phyloP scores from a whole-genome alignment of 2,888 invertebrate genomes.

The Clistopyga incitator region DNA sequence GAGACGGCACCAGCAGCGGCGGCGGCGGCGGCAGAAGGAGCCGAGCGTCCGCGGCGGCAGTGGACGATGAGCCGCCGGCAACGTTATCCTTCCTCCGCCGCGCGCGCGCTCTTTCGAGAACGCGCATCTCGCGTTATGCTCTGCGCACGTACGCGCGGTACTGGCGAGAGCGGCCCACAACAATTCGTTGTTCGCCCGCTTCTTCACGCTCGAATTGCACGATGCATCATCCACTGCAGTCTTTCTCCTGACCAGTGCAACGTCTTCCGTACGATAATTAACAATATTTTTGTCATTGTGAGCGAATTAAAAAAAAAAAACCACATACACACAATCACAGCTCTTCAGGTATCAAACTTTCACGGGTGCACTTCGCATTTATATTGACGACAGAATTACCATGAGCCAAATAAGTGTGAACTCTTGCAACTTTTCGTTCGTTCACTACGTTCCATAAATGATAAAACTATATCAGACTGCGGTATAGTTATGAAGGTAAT shows the following conservation, averaged over 20 bases:
- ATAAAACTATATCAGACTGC: constrained; percentile 41
- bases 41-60: constrained; percentile 51
- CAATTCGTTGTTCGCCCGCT: background rate
- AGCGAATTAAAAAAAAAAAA: background rate
- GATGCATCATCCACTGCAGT: constrained; percentile 26
- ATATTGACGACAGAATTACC: background rate
- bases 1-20: constrained; percentile 75
- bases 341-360: background rate
- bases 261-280: background rate
- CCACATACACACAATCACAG: background rate
- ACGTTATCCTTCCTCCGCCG: constrained; percentile 74
- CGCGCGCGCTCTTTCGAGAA: constrained; percentile 57
- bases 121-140: constrained; percentile 25
- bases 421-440: constrained; percentile 21
- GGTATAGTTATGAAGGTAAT: constrained; percentile 50
- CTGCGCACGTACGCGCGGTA: constrained; percentile 4
- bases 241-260: background rate
- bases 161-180: constrained; percentile 15
- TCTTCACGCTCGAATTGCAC: constrained; percentile 14
- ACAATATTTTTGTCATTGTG: background rate
- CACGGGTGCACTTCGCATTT: background rate
- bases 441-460: constrained; percentile 36
- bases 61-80: constrained; percentile 61
- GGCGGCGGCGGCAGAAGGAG: constrained; percentile 36
- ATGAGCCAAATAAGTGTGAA: background rate